Base-by-base conservation (phyloP, 2,113 vertebrate genomes). In the Labeo catla region DNA sequence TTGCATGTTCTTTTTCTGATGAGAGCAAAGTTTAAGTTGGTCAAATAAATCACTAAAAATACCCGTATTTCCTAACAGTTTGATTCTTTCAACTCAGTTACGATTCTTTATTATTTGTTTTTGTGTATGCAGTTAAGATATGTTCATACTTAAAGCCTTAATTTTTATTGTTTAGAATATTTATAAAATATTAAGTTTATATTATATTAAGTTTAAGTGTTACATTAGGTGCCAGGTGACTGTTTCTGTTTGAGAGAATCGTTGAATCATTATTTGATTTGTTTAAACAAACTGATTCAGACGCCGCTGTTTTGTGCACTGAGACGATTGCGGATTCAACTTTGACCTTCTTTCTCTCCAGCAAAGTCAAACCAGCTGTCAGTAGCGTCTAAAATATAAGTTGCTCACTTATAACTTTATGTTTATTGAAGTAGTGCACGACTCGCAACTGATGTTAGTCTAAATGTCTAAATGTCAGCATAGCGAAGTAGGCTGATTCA, bases 1-100 rank as follows among this genome's bases (percentile, higher is more conserved):
- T 8, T 81, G 36, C 47, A 81, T 81, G 65, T 86, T 50, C 15
- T 8, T 43, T 84, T 49, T 45, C 13, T 28, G 39, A 81, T 19
- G 2, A 68, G 68, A n/a, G 54, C 68, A 72, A 87, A 57, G 63
- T 80, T 36, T 52, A 59, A 36, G 54, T 74, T 52, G 73, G 13
- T 84, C 45, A 80, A 84, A 74, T 80, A 88, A 86, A 89, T 13
- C 66, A 23, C 65, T 70, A 39, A 80, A 80, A 63, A 61, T 34
- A 8, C 11, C 21, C 23, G 2, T 13, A 28, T 63, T 43, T 81
- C 59, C 65, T 8, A 9, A 23, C 3, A 9, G 3, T 9, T n/a
- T 9, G 50, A 39, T 80, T 80, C 5, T 10, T 81, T 81, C 7
- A 10, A 12, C 28, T 28, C 28, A 28, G 16, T 49, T 28, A 43